phyloP scores from a whole-genome alignment of 2,888 invertebrate genomes.

The Mythimna vitellina region DNA sequence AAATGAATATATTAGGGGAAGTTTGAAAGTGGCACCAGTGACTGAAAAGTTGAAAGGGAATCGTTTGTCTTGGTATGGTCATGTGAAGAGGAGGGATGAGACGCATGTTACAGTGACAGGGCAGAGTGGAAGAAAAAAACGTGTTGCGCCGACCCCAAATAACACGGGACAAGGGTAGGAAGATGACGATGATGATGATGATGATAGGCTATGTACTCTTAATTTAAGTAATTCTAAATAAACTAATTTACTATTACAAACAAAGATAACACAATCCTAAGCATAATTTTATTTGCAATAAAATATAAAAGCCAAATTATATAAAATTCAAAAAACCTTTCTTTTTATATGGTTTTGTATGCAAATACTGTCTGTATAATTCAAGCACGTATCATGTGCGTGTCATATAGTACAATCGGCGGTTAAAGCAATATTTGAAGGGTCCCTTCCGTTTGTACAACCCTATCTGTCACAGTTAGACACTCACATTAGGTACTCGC shows the following conservation, averaged over 20 bases:
- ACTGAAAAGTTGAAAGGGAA: too few species aligned
- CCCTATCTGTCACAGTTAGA: constrained; percentile 40
- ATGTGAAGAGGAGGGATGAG: too few species aligned
- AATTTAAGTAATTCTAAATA: too few species aligned
- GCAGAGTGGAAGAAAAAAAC: too few species aligned
- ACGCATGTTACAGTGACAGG: too few species aligned
- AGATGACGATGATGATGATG: too few species aligned
- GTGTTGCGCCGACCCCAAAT: too few species aligned
- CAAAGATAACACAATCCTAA: not conserved
- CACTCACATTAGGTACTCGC: not conserved
- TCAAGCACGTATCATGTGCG: constrained; percentile 18
- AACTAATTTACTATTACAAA: not conserved
- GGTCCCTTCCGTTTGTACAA: constrained; percentile 22
- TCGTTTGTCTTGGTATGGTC: too few species aligned
- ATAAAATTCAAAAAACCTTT: not conserved
- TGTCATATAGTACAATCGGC: constrained; percentile 14
- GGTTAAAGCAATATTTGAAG: constrained; percentile 40
- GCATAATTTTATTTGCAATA: not conserved
- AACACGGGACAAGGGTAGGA: too few species aligned
- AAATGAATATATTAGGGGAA: too few species aligned
- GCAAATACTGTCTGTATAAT: constrained; percentile 28
- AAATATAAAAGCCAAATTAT: not conserved
- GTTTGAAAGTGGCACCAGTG: too few species aligned
- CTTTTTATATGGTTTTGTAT: constrained; percentile 14
- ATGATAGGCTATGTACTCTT: too few species aligned